Evolutionary conservation across 2,113 vertebrate genomes (phyloP).

Genomic region (Rhadina sibilatrix): DNA sequence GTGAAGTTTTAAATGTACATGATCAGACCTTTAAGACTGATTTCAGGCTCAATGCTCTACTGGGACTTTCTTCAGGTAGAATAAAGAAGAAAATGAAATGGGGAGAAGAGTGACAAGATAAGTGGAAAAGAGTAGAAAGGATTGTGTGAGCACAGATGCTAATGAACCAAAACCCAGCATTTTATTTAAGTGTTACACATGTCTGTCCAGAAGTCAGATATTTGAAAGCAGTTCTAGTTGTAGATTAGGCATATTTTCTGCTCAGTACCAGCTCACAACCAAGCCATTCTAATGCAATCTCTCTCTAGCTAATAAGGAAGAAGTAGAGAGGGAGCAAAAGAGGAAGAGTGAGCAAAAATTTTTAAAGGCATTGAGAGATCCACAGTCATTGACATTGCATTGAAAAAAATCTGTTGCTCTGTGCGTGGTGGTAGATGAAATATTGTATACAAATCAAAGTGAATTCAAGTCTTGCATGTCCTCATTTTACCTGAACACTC

Average conservation of each 20-base stretch:
- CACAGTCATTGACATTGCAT: background rate
- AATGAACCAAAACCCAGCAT: background rate
- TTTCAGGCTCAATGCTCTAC: background rate
- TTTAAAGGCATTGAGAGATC: background rate
- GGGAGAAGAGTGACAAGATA: background rate
- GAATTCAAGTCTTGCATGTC: background rate
- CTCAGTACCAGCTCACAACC: background rate
- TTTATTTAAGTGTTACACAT: background rate
- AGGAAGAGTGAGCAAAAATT: background rate
- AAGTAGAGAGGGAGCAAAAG: background rate
- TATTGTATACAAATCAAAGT: background rate
- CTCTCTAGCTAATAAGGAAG: background rate
- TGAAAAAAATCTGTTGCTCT: background rate
- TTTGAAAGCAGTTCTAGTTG: background rate
- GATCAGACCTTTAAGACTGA: background rate
- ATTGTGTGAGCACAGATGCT: background rate
- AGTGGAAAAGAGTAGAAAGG: background rate
- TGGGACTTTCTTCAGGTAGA: background rate
- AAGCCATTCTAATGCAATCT: background rate
- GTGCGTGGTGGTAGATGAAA: rapidly evolving
- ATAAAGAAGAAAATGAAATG: background rate
- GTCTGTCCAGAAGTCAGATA: background rate
- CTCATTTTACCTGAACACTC: background rate
- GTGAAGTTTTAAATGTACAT: background rate
- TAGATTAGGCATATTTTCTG: background rate